Base-by-base conservation (phyloP, 2,888 invertebrate species). In the Acrocera orbiculus region DNA sequence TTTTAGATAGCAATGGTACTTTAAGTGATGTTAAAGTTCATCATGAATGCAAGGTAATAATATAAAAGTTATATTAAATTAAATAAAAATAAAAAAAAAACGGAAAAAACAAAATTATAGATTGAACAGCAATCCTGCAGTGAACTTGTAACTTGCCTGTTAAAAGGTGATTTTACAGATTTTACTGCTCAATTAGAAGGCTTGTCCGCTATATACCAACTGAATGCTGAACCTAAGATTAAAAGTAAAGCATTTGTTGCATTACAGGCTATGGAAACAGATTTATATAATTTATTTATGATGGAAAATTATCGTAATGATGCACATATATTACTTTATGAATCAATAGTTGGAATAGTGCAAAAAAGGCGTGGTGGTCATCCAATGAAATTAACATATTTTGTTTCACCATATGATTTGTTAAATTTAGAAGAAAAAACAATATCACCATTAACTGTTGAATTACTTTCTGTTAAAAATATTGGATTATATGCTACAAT, bases 161-260 rank as follows among this genome's bases (percentile, higher is more conserved):
- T 80, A 29, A 66, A 73, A 13, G 83, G 89, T 4, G 87, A 93
- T 58, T 92, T 92, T 60, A 70, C 77, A 3, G 90, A 90, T 58
- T 90, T 95, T 52, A 82, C 87, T 2, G 74, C 79, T 6, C 93
- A 95, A 55, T 58, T 95, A n/a, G 87, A 92, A 58, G 80, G 89
- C 1, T 67, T 90, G 14, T 78, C 82, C 14, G 81, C 87, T 11
- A 89, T 93, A 37, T 95, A 93, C 57, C 86, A 90, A 53, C 64
- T 95, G 9, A 87, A 86, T 62, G 87, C 89, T 8, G 93, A 95
- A 51, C 90, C 90, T 54, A 90, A 89, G 62, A 76, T 87, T 7
- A 93, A 90, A 63, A 81, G 78, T 44, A 90, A 92, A 64, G 90
- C 90, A 3, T 92, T 86, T 53, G 79, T 82, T 50, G 89, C 92